Evolutionary conservation across 1,140 invertebrate genomes (phyloP).

Genomic region (Maconellicoccus hirsutus): DNA sequence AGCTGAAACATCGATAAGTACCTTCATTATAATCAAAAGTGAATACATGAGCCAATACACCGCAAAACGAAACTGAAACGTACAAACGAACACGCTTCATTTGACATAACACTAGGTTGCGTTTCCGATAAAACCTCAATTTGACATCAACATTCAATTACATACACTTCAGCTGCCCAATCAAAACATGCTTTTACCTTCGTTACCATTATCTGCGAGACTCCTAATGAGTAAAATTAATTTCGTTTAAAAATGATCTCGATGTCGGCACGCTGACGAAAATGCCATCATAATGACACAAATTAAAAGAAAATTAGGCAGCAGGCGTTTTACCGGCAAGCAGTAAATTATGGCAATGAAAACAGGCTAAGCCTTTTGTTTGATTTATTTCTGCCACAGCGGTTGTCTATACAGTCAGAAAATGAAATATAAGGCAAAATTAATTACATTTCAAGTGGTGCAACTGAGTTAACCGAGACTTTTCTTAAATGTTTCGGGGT

Average conservation of each 20-base stretch:
- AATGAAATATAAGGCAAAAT: neutral
- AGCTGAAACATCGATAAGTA: too few relatives aligned
- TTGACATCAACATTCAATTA: too few relatives aligned
- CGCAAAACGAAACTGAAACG: too few relatives aligned
- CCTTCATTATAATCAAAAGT: too few relatives aligned
- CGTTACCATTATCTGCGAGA: too few relatives aligned
- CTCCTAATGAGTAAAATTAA: neutral
- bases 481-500: neutral
- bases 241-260: neutral
- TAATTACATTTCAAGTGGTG: neutral
- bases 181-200: too few relatives aligned
- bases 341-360: conserved; percentile 5
- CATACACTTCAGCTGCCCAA: too few relatives aligned
- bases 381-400: neutral
- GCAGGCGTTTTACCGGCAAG: neutral
- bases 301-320: conserved; percentile 9
- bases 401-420: neutral
- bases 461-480: neutral
- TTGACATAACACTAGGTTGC: too few relatives aligned
- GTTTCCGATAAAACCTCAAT: too few relatives aligned
- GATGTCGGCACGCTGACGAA: neutral
- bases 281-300: neutral
- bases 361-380: neutral
- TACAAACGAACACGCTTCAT: too few relatives aligned
- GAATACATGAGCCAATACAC: too few relatives aligned